Evolutionary conservation across 2,888 invertebrate genomes (phyloP).

Genomic region (Agonopterix arenella): DNA sequence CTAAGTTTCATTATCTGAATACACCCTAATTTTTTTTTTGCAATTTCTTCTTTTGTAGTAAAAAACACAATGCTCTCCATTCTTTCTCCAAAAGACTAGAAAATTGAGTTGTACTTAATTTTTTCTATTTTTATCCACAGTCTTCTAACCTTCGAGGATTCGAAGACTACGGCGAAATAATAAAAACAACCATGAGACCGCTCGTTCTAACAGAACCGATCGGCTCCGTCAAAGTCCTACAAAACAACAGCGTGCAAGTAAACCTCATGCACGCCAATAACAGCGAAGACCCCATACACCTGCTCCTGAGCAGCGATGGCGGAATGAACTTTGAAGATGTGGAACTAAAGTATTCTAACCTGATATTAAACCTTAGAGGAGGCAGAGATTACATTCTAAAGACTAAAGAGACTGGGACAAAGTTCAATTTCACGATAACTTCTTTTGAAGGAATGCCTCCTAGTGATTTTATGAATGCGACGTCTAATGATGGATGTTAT

Average conservation of each 20-base stretch:
- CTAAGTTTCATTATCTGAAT: too few relatives aligned
- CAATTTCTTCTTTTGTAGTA: too few relatives aligned
- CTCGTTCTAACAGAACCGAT: conserved; percentile 58
- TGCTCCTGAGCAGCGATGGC: conserved; percentile 57
- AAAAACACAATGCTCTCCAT: too few relatives aligned
- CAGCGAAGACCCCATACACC: conserved; percentile 53
- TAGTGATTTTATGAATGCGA: conserved; percentile 17
- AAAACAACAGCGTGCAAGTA: conserved; percentile 68
- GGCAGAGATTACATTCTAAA: conserved; percentile 65
- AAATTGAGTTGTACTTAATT: too few relatives aligned
- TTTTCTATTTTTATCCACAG: not conserved
- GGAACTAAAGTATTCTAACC: conserved; percentile 52
- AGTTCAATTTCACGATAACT: conserved; percentile 66
- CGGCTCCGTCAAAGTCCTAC: conserved; percentile 61
- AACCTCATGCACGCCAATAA: conserved; percentile 56
- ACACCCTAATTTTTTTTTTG: too few relatives aligned
- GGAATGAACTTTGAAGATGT: conserved; percentile 54
- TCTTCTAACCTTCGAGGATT: conserved; percentile 16
- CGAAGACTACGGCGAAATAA: conserved; percentile 27
- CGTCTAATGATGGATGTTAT: conserved; percentile 45
- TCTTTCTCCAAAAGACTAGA: too few relatives aligned
- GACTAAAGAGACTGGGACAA: conserved; percentile 66
- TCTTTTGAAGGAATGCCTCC: conserved; percentile 22
- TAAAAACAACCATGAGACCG: conserved; percentile 32
- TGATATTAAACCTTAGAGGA: conserved; percentile 60